Percentiles rank a stretch among this genome's conserved stretches.
These are phyloP conservation scores for Botia kubotai DNA, from an alignment of 2,797 vertebrate species.

Conservation along the genomic window DNA sequence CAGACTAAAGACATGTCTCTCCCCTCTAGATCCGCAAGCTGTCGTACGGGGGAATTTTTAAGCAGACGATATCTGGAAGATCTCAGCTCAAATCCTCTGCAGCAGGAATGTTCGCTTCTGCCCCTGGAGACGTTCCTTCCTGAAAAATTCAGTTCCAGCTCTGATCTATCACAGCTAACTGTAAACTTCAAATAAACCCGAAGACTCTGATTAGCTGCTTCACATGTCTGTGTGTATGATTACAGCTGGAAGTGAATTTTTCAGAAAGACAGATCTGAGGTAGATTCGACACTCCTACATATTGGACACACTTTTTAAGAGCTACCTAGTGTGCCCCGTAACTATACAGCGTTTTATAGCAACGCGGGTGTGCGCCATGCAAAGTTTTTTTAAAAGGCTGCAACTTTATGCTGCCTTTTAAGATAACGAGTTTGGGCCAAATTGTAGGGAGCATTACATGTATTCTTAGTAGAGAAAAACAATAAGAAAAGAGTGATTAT, in stretches of 20 bases:
- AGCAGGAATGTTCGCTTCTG: slow-evolving; percentile 9
- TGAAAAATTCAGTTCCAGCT: neutral
- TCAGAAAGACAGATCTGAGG: neutral
- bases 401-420: no score
- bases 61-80: slow-evolving; percentile 13
- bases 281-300: neutral
- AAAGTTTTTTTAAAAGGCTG: no score
- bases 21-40: neutral
- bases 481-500: neutral
- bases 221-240: neutral
- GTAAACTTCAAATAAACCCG: neutral
- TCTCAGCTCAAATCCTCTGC: slow-evolving; percentile 18
- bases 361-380: no score
- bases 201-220: neutral
- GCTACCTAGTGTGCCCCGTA: neutral
- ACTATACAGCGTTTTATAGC: neutral
- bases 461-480: neutral
- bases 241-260: neutral
- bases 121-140: neutral
- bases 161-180: neutral
- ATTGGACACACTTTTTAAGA: neutral
- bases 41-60: neutral
- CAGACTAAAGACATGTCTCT: neutral
- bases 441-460: neutral
- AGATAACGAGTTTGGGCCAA: neutral